phyloP scores from a whole-genome alignment of 64 coral and sea anemone species.

The Montipora cactus region DNA sequence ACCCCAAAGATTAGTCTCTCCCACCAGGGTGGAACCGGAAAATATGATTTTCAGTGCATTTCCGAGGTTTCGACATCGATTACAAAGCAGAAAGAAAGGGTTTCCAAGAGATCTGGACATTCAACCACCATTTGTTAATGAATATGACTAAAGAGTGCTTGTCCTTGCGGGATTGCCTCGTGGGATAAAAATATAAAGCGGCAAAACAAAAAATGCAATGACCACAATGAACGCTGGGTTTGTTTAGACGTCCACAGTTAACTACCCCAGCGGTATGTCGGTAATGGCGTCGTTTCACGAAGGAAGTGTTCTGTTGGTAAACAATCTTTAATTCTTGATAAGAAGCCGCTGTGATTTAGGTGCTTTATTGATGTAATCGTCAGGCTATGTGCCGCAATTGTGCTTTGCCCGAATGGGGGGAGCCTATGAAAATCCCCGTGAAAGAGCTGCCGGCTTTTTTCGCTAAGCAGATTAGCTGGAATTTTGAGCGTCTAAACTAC shows the following conservation, averaged over 20 bases:
- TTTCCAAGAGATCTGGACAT: too few species aligned
- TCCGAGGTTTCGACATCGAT: not conserved
- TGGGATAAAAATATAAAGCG: not conserved
- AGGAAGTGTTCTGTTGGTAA: not conserved
- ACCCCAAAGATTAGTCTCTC: not conserved
- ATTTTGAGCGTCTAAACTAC: conserved; percentile 98
- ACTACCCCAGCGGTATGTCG: conserved; percentile 13
- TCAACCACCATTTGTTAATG: too few species aligned
- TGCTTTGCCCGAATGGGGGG: conserved; percentile 95
- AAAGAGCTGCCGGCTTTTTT: conserved; percentile 85
- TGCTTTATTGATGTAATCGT: not conserved
- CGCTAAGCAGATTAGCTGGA: conserved; percentile 97
- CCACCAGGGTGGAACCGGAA: conserved; percentile 35
- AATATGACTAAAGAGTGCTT: not conserved
- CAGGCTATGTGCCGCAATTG: conserved; percentile 92
- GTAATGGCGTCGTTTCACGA: conserved; percentile 16
- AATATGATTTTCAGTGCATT: not conserved
- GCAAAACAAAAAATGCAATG: not conserved
- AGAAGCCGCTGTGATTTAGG: not conserved
- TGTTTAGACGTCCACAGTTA: not conserved
- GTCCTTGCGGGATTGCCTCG: not conserved
- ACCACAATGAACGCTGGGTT: not conserved
- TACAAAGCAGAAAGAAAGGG: too few species aligned
- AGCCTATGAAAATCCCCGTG: conserved; percentile 84
- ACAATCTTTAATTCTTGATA: conserved; percentile 6